Base-by-base conservation (phyloP, 2,888 invertebrate species). In the Stramonita haemastoma region DNA sequence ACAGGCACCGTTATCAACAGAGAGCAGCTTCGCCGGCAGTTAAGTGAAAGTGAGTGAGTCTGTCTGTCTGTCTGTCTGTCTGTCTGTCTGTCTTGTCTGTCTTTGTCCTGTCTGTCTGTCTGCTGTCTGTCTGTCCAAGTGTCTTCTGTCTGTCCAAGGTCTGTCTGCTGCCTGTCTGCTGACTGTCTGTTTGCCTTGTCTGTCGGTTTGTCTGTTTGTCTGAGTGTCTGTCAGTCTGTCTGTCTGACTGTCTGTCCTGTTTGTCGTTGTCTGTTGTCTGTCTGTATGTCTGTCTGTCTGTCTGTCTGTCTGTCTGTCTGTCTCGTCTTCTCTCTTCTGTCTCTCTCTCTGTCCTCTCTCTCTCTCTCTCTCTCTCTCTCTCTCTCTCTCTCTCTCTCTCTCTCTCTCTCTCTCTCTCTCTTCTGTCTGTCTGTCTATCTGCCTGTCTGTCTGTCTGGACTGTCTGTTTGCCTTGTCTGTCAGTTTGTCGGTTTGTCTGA, bases 81-180 rank as follows among this genome's bases (percentile, higher is more conserved):
- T 2, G 46, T 46, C 46, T 46, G 46, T 46, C 46, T n/a, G n/a
- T n/a, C n/a, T 46, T 81, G n/a, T 66, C 66, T 8, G 73, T 73
- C 73, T n/a, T 11, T 86, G 2, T 70, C 86, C 57, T 57, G 15
- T 8, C 57, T 13, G 8, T 57, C 57, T 13, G 57, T 13, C 57
- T 57, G 57, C 11, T 89, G 5, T 86, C 73, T 86, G 19, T 86
- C 36, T 86, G 57, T 89, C 79, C n/a, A n/a, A n/a, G n/a, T n/a
- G n/a, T n/a, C n/a, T n/a, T n/a, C n/a, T n/a, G n/a, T n/a, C n/a
- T n/a, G n/a, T n/a, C n/a, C n/a, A n/a, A n/a, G n/a, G n/a, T n/a
- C n/a, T n/a, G n/a, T n/a, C n/a, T n/a, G n/a, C 13, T 86, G 57
- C 2, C 0, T 60, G 46, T 46, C 46, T 46, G 46, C 46, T 46